Conservation (phyloP, 2,113 vertebrate species). For the Amblyornis subalaris region DNA sequence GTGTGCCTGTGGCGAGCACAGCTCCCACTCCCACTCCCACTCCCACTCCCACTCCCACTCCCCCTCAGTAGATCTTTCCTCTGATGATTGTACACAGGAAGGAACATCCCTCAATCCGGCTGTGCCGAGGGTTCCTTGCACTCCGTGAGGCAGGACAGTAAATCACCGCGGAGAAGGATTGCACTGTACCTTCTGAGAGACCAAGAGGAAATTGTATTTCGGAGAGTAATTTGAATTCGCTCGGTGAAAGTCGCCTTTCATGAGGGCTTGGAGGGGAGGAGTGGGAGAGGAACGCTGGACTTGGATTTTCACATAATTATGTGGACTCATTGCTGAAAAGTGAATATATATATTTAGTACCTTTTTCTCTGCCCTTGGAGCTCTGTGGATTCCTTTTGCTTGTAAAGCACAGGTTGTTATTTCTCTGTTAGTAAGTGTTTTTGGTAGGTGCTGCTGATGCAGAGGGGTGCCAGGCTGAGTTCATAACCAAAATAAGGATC, state of each 20-base stretch:
- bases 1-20: not conserved
- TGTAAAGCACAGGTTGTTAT: not conserved
- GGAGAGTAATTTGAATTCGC: not conserved
- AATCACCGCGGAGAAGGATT: not conserved
- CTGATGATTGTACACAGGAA: not conserved
- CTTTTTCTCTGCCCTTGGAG: not conserved
- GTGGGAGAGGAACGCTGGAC: not conserved
- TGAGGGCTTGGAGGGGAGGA: not conserved
- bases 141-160: not conserved
- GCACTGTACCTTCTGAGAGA: not conserved
- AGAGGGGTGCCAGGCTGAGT: not conserved
- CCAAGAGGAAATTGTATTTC: not conserved
- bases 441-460: not conserved
- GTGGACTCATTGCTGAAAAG: not conserved
- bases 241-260: not conserved
- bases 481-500: not conserved
- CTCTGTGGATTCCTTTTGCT: not conserved
- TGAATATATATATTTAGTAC: not conserved
- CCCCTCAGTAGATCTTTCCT: rapidly evolving
- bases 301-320: not conserved
- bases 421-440: not conserved
- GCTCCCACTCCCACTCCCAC: not conserved
- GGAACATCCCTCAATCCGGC: not conserved
- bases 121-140: not conserved
- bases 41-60: not conserved